Conservation (phyloP, 2,888 invertebrate species). For the Phyllotreta striolata region DNA sequence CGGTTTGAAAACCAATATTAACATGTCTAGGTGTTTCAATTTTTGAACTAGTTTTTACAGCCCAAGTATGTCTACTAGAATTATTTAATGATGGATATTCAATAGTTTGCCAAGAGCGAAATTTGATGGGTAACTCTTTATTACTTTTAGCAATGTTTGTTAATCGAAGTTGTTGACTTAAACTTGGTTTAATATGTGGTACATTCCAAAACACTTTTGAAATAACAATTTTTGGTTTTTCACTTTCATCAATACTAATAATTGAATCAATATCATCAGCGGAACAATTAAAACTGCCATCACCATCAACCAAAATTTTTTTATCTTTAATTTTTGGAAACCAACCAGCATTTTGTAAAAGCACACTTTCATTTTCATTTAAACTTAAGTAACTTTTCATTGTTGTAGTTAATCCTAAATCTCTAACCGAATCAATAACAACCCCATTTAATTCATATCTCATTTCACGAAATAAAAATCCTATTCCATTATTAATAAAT, state of each 20-base stretch:
- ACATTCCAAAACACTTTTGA: constrained; percentile 35
- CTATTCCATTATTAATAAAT: too few relatives aligned
- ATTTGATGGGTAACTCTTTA: constrained; percentile 27
- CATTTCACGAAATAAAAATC: too few relatives aligned
- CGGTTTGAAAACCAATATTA: constrained; percentile 21
- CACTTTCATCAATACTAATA: constrained; percentile 16
- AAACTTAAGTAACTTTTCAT: too few relatives aligned
- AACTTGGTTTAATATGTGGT: constrained; percentile 31
- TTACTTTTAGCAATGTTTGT: constrained; percentile 26
- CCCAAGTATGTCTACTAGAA: constrained; percentile 33
- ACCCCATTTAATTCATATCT: too few relatives aligned
- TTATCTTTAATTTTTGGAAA: too few relatives aligned
- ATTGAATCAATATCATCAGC: constrained; percentile 35
- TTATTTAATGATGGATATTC: constrained; percentile 33
- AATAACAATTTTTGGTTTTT: constrained; percentile 31
- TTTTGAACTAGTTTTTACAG: constrained; percentile 32
- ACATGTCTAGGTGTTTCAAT: constrained; percentile 29
- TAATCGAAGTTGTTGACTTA: constrained; percentile 28
- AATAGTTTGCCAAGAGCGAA: constrained; percentile 35
- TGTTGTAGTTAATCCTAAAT: too few relatives aligned
- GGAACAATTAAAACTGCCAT: constrained; percentile 33
- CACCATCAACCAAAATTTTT: too few relatives aligned
- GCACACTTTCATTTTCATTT: too few relatives aligned
- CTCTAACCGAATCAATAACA: too few relatives aligned
- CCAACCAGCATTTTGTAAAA: too few relatives aligned